Percentiles rank a stretch among this genome's conserved stretches.
These are phyloP conservation scores for Drusus annulatus DNA, from an alignment of 1,140 invertebrate species.

Conservation along the genomic window DNA sequence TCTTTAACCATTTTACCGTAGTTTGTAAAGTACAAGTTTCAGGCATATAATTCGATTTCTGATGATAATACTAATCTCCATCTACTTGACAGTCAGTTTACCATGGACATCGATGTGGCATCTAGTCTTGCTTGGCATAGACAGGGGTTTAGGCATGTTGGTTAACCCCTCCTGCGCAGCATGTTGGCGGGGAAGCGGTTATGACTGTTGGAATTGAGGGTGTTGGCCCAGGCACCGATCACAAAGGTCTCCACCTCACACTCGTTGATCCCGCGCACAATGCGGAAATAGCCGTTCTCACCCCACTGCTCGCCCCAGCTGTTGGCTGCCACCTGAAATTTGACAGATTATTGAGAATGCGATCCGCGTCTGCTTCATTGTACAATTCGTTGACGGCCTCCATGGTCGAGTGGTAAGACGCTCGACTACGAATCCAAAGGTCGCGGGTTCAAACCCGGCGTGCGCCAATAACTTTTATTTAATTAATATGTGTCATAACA, in stretches of 20 bases:
- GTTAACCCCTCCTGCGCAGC: neutral
- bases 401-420: too few relatives aligned
- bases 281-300: slow-evolving; percentile 88
- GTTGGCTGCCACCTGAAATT: slow-evolving; percentile 86
- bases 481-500: too few relatives aligned
- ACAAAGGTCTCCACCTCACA: slow-evolving; percentile 91
- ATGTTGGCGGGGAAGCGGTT: slow-evolving; percentile 28
- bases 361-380: too few relatives aligned
- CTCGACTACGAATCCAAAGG: too few relatives aligned
- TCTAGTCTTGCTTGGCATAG: neutral
- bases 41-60: too few relatives aligned
- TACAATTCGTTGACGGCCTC: too few relatives aligned
- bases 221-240: slow-evolving; percentile 81
- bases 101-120: slow-evolving; percentile 12
- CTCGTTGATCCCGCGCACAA: slow-evolving; percentile 85
- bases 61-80: neutral
- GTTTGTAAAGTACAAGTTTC: too few relatives aligned
- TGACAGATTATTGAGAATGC: neutral
- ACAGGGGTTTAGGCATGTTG: neutral
- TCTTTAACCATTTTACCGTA: too few relatives aligned
- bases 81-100: neutral
- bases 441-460: too few relatives aligned
- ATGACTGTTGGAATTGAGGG: slow-evolving; percentile 64
- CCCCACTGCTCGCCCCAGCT: slow-evolving; percentile 94
- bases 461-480: too few relatives aligned